Base-by-base conservation (phyloP, 2,888 invertebrate species). In the Rhingia rostrata region DNA sequence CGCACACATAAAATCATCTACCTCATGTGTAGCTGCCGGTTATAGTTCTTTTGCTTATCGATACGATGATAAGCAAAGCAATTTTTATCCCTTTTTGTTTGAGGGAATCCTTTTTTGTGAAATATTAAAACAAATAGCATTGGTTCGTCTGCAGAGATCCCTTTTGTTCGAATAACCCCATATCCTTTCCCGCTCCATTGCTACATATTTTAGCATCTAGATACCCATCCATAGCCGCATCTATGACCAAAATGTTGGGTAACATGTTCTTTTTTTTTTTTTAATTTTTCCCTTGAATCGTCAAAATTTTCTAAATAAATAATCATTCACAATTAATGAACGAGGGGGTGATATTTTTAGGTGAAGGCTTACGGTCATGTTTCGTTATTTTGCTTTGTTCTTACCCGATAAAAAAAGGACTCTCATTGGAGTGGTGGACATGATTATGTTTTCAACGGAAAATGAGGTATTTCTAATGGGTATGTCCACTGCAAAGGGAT, bases 291-390 rank as follows among this genome's bases (percentile, higher is more conserved):
- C 45, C 53, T 37, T 33, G 70, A 82, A 82, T 74, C 84, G 73
- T 80, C 84, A 80, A 80, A 80, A 84, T 84, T 74, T 84, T 84
- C 84, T 84, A 84, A 84, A 84, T 84, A 84, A 84, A 84, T 84
- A 84, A 84, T 84, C 80, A 79, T 84, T 84, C 80, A 75, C 74
- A 84, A 84, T 84, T 84, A 84, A 84, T 84, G 80, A 80, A 75
- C 74, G 58, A 73, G 58, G 51, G 5, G 45, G 56, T 37, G 22
- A 12, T 5, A 49, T 39, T 35, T 51, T 72, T 33, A 53, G 73
- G 66, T 49, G 37, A 51, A 43, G 6, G 53, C 61, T 70, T 60
- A 39, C n/a, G 39, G 61, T 64, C 81, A 56, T 81, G 56, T 81
- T 81, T 74, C n/a, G 41, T 10, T 22, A 43, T 30, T 45, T 61